A percentile compares a stretch with the other conserved stretches of the same genome.
phyloP scores from a whole-genome alignment of 2,888 invertebrate species.

The Volucella zonaria region DNA sequence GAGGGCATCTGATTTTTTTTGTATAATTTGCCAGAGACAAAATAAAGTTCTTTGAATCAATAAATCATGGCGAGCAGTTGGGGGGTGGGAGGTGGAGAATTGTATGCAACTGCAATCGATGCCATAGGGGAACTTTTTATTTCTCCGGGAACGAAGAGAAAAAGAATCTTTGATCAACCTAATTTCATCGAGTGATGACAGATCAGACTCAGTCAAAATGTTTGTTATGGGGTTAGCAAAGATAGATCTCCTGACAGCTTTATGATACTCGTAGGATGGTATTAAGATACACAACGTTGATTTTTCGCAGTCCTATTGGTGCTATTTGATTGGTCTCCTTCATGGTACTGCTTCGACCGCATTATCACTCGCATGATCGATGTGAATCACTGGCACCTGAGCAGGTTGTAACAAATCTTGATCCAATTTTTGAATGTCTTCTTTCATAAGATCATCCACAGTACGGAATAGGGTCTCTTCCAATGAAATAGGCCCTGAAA shows the following conservation, averaged over 20 bases:
- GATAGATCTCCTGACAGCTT: conserved; percentile 11
- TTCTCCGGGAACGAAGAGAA: too few relatives aligned
- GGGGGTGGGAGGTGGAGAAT: too few relatives aligned
- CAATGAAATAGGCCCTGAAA: conserved; percentile 80
- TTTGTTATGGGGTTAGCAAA: background rate
- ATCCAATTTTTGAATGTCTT: conserved; percentile 76
- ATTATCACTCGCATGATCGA: conserved; percentile 82
- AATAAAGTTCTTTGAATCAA: too few relatives aligned
- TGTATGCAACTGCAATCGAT: too few relatives aligned
- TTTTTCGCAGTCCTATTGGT: conserved; percentile 74
- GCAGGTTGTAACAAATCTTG: conserved; percentile 63
- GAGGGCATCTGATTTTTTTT: too few relatives aligned
- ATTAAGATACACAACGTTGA: background rate
- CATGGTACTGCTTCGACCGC: conserved; percentile 82
- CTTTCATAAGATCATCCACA: conserved; percentile 80
- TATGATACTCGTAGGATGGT: too few relatives aligned
- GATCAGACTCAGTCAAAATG: background rate
- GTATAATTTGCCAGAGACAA: too few relatives aligned
- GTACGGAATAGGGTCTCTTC: conserved; percentile 81
- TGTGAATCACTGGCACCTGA: conserved; percentile 76
- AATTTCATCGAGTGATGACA: too few relatives aligned
- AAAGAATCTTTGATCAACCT: too few relatives aligned
- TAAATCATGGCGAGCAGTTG: too few relatives aligned
- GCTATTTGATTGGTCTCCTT: conserved; percentile 78
- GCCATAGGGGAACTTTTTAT: too few relatives aligned